These are phyloP conservation scores for Noctua janthina DNA, from an alignment of 2,888 invertebrate genomes.

Conservation along the genomic window DNA sequence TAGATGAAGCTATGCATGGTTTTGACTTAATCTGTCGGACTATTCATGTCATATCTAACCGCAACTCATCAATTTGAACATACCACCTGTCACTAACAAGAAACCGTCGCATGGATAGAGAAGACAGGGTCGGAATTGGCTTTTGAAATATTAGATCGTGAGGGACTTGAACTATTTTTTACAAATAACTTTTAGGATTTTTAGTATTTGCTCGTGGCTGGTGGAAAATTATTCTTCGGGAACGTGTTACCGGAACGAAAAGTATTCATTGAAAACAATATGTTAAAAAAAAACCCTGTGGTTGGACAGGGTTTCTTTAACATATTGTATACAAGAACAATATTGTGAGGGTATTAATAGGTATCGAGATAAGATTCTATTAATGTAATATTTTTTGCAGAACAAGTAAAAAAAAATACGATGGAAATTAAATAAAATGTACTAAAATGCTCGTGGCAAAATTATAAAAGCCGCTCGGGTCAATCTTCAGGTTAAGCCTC, in stretches of 20 bases:
- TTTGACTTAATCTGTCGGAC: constrained; percentile 3
- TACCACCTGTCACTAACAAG: constrained; percentile 19
- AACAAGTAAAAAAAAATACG: too few relatives aligned
- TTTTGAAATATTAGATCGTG: background rate
- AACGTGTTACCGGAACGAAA: background rate
- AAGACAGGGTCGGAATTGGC: background rate
- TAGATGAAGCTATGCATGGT: background rate
- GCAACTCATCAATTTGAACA: constrained; percentile 23
- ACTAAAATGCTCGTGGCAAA: too few relatives aligned
- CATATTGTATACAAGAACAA: too few relatives aligned
- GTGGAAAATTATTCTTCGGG: background rate
- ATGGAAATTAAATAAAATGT: too few relatives aligned
- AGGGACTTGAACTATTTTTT: background rate
- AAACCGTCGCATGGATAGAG: too few relatives aligned
- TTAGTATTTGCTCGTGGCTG: background rate
- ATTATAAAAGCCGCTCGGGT: too few relatives aligned
- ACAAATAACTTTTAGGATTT: background rate
- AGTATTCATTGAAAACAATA: background rate
- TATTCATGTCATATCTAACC: background rate
- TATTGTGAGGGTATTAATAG: too few relatives aligned
- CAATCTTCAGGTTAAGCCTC: too few relatives aligned
- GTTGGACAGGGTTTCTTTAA: too few relatives aligned
- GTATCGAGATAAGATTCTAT: too few relatives aligned
- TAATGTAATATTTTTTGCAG: too few relatives aligned
- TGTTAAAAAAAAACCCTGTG: too few relatives aligned